Evolutionary conservation across 2,113 vertebrate species (phyloP).

Genomic region (Calcarius ornatus): DNA sequence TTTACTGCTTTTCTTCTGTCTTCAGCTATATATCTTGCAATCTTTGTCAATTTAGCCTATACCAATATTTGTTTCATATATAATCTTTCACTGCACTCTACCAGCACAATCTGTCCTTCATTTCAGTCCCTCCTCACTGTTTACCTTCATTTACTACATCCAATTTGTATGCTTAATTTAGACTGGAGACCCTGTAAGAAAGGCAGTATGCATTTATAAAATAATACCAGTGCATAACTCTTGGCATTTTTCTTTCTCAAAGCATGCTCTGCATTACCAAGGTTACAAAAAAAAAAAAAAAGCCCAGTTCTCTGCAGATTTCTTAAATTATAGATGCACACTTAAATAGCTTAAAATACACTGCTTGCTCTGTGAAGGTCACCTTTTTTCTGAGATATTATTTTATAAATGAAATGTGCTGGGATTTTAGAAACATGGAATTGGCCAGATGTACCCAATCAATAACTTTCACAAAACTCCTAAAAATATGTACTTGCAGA

Average conservation of each 20-base stretch:
- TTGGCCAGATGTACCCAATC: slow-evolving; percentile 37
- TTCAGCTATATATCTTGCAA: neutral
- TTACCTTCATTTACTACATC: neutral
- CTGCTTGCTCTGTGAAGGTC: slow-evolving; percentile 40
- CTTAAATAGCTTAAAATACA: neutral
- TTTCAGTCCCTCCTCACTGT: neutral
- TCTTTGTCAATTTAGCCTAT: neutral
- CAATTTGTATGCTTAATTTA: neutral
- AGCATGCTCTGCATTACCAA: neutral
- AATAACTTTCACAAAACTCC: slow-evolving; percentile 24
- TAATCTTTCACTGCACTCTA: neutral
- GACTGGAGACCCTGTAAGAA: neutral
- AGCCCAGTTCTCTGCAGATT: neutral
- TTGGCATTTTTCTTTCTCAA: neutral
- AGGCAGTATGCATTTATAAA: neutral
- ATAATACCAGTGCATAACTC: neutral
- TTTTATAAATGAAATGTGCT: slow-evolving; percentile 35
- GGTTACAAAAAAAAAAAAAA: neutral
- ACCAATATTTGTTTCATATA: neutral
- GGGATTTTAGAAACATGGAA: slow-evolving; percentile 17
- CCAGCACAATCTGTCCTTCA: neutral
- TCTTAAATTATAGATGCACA: slow-evolving; percentile 3
- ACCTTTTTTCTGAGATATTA: slow-evolving; percentile 40
- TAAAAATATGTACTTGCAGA: slow-evolving; percentile 10
- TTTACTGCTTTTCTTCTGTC: neutral